A percentile compares a stretch with the other conserved stretches of the same genome.
Conservation (phyloP, 2,888 invertebrate species). For the Thymelicus sylvestris region DNA sequence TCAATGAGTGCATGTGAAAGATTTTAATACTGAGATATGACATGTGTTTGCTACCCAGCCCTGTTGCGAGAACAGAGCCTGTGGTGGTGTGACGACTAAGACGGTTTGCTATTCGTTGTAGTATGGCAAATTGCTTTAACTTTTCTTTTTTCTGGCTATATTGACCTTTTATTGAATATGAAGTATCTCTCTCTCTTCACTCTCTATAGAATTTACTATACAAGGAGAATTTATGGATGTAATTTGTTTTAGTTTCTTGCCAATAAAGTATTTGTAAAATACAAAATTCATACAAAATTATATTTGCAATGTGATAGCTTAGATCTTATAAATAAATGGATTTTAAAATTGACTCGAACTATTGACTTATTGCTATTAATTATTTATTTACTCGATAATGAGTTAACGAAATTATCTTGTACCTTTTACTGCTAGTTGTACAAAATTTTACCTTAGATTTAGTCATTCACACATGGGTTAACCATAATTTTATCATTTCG, state of each 20-base stretch:
- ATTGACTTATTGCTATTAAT: constrained; percentile 61
- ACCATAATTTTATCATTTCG: constrained; percentile 70
- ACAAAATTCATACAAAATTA: constrained; percentile 64
- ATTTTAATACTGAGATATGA: constrained; percentile 59
- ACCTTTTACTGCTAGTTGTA: constrained; percentile 67
- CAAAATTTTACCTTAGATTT: constrained; percentile 73
- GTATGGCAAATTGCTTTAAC: constrained; percentile 75
- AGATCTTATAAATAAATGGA: constrained; percentile 72
- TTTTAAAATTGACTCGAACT: constrained; percentile 60
- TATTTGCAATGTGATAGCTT: constrained; percentile 78
- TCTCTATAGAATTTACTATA: constrained; percentile 72
- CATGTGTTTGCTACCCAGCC: constrained; percentile 68
- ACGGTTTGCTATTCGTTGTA: constrained; percentile 77
- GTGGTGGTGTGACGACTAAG: constrained; percentile 63
- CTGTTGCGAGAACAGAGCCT: constrained; percentile 74
- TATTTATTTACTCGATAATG: constrained; percentile 57
- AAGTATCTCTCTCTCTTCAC: constrained; percentile 73
- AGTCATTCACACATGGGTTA: constrained; percentile 74
- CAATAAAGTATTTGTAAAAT: constrained; percentile 79
- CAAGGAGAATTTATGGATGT: constrained; percentile 66
- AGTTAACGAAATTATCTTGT: constrained; percentile 49
- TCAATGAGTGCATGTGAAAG: constrained; percentile 76
- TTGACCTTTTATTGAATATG: constrained; percentile 43
- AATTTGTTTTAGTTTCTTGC: constrained; percentile 77
- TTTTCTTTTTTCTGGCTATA: constrained; percentile 63